Conservation (phyloP, 2,113 vertebrate genomes). For the Cinclus cinclus region DNA sequence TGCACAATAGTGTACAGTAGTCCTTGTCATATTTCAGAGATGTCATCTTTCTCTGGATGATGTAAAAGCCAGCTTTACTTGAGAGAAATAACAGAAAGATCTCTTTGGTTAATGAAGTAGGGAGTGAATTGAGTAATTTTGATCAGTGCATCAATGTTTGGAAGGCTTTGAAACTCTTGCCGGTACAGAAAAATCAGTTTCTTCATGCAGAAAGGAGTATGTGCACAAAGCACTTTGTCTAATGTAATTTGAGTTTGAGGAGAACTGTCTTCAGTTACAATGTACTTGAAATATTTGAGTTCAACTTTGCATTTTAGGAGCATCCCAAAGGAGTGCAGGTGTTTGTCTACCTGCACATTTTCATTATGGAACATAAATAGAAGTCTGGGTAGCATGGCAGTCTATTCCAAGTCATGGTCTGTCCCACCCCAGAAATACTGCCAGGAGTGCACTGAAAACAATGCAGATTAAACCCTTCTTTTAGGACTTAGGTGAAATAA, state of each 20-base stretch:
- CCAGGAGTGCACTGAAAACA: not conserved
- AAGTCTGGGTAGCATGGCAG: not conserved
- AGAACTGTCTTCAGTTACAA: not conserved
- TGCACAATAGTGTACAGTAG: not conserved
- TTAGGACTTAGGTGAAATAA: not conserved
- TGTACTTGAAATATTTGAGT: not conserved
- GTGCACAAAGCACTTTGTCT: not conserved
- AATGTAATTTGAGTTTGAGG: not conserved
- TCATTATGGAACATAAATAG: not conserved
- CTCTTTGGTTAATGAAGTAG: not conserved
- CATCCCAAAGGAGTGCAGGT: not conserved
- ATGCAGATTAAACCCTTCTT: not conserved
- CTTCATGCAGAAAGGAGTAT: not conserved
- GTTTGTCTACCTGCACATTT: not conserved
- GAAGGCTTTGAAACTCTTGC: not conserved
- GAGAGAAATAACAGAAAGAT: not conserved
- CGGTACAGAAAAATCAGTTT: not conserved
- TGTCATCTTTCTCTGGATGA: not conserved
- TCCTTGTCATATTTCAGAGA: not conserved
- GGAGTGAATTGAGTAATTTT: not conserved
- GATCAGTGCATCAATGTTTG: not conserved
- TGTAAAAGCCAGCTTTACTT: not conserved
- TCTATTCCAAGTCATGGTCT: not conserved
- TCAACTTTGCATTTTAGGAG: not conserved
- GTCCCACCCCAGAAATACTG: not conserved